Evolutionary conservation across 2,113 vertebrate genomes (phyloP), one percentile per base, ranked within the genome.

Genomic region (Actenoides lindsayi): DNA sequence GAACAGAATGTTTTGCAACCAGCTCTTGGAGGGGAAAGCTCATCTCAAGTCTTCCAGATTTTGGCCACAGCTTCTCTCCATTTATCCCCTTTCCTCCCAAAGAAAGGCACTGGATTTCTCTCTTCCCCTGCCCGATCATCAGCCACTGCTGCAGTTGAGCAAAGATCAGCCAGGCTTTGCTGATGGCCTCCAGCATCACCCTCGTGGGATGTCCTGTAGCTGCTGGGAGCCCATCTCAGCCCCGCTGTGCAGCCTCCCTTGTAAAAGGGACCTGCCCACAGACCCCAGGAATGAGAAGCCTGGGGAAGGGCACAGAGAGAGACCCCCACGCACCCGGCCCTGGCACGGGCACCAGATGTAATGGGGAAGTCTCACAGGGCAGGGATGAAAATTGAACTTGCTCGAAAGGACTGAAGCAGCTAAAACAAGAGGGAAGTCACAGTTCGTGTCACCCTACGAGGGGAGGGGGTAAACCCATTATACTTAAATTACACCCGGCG

Each of bases 331-430:
- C 0, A 1, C 30, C 73, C 6, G 9, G 86, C 73, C 44, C 57
- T 5, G 3, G 54, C 20, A 5, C 9, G 2, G 37, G 16, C 9
- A 54, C 51, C 92, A 42, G 57, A 48, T 6, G 27, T 8, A 65
- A 16, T 0, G 1, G 89, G 83, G 57, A 31, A 53, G 23, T 51
- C 92, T 96, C 78, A 0, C 37, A 87, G 87, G 90, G 91, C 70
- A 68, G 59, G 82, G 25, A 59, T 60, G 89, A 51, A 92, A 83
- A 92, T 67, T 59, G 76, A 90, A 92, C 76, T 59, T 5, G 90
- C 83, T 79, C 9, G 14, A 48, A 90, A 94, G 91, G 71, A 96
- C 94, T 95, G 91, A 90, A 96, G 85, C 2, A 91, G 89, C 89
- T 91, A 91, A 93, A 96, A 90, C 91, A 69, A 96, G 87, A 95